Conservation (phyloP, 2,797 vertebrate genomes). For the Anguilla pacifica region DNA sequence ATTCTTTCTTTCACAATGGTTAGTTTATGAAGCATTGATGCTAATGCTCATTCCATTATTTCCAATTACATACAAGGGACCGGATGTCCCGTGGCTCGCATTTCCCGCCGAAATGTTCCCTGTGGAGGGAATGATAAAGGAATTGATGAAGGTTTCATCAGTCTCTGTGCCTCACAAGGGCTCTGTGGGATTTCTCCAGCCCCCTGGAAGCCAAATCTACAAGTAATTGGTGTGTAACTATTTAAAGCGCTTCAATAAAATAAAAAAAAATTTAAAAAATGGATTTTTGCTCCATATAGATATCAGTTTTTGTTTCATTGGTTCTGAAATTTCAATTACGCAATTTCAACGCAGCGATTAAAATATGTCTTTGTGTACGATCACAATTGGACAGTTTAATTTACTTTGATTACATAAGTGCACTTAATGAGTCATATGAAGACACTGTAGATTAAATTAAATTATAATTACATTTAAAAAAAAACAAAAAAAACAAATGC, state of each 20-base stretch:
- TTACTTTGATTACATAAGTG: neutral
- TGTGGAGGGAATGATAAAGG: conserved; percentile 18
- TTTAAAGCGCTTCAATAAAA: conserved; percentile 10
- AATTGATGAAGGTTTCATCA: conserved; percentile 21
- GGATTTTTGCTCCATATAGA: neutral
- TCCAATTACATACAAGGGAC: conserved; percentile 26
- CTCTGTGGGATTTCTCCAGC: conserved; percentile 17
- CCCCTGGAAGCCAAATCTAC: conserved; percentile 10
- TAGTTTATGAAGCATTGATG: conserved; percentile 20
- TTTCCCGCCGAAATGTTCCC: conserved; percentile 1
- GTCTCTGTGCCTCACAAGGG: neutral
- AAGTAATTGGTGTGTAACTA: conserved; percentile 21
- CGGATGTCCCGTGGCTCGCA: conserved; percentile 9
- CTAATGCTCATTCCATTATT: conserved; percentile 24
- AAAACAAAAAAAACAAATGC: neutral
- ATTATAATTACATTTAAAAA: neutral
- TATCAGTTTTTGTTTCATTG: neutral
- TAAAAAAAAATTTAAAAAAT: no score
- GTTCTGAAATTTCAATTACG: conserved; percentile 4
- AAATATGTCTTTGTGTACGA: neutral
- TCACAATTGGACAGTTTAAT: neutral
- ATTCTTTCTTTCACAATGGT: neutral
- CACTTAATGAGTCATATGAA: neutral
- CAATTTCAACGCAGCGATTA: conserved; percentile 1
- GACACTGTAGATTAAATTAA: neutral